Percentiles rank a stretch among this genome's conserved stretches.
phyloP scores from a whole-genome alignment of 1,140 invertebrate species.

The Lethrus apterus region DNA sequence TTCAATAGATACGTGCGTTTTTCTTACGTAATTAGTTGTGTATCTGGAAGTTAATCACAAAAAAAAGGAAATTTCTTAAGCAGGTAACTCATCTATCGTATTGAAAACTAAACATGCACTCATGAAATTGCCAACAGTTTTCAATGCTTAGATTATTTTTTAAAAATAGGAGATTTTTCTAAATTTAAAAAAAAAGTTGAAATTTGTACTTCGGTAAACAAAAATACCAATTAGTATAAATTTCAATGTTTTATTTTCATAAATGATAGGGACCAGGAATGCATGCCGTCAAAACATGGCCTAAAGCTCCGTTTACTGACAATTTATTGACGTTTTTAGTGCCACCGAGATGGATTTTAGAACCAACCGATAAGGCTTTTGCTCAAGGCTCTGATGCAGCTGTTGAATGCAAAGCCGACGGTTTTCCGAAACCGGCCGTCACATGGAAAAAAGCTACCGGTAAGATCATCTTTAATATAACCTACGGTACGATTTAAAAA shows the following conservation, averaged over 20 bases:
- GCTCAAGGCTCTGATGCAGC: conserved; percentile 86
- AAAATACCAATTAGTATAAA: neutral
- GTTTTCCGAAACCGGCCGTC: conserved; percentile 86
- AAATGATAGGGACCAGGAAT: neutral
- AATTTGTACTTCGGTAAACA: neutral
- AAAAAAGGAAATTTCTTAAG: too few relatives aligned
- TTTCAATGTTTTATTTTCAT: neutral
- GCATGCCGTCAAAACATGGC: conserved; percentile 1
- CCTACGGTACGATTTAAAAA: neutral
- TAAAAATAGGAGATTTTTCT: neutral
- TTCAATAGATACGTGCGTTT: too few relatives aligned
- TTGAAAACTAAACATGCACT: too few relatives aligned
- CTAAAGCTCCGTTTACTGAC: neutral
- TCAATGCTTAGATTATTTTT: neutral
- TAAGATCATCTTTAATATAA: conserved; percentile 40
- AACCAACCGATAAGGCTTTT: conserved; percentile 92
- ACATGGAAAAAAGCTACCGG: conserved; percentile 94
- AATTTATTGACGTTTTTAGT: conserved; percentile 53
- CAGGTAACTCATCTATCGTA: too few relatives aligned
- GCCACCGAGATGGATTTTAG: conserved; percentile 92
- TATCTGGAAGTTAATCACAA: too few relatives aligned
- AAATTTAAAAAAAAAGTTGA: neutral
- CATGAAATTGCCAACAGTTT: too few relatives aligned
- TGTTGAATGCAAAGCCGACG: conserved; percentile 92
- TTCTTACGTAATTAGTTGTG: too few relatives aligned